Base-by-base conservation (phyloP, 2,888 invertebrate species). In the Luffia ferchaultella region DNA sequence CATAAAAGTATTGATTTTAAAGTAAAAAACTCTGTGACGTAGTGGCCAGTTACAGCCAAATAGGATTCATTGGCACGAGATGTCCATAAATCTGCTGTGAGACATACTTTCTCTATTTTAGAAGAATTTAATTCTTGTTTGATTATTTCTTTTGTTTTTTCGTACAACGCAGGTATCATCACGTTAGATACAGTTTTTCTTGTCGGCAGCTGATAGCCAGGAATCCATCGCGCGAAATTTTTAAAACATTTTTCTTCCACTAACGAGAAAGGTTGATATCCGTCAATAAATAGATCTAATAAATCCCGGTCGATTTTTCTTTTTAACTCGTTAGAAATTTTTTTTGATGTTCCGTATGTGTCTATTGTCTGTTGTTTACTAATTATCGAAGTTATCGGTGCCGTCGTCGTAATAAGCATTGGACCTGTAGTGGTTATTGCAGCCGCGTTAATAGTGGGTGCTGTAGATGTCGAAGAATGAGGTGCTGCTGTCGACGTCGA, bases 271-370 rank as follows among this genome's bases (percentile, higher is more conserved):
- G 43, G 49, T 30, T 50, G 45, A 15, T 45, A 50, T 16, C 46
- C 42, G 41, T 50, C 45, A 1, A 41, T 46, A n/a, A 45, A 50
- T 15, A 50, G 42, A 46, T 50, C 42, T 7, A 45, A 16, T 7
- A 45, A 45, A 45, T 50, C 50, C 18, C 40, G 40, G 5, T 50
- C 41, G 1, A 45, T 50, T 18, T 50, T 16, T 16, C 45, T 50
- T 45, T 50, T 50, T 45, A 40, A n/a, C 12, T 30, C 3, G 30
- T 30, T 30, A 30, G 30, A 3, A 30, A 30, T 12, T 30, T 30
- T 30, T 42, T 42, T 42, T 3, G 3, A 7, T 7, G n/a, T 42
- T 42, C 43, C 43, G 43, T 42, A 42, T 3, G 3, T 16, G n/a
- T 42, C 16, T 3, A 42, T 42, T 3, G 7, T 7, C 16, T 42